These are phyloP conservation scores for Tor tambroides DNA, from an alignment of 2,113 vertebrate genomes.

Conservation along the genomic window DNA sequence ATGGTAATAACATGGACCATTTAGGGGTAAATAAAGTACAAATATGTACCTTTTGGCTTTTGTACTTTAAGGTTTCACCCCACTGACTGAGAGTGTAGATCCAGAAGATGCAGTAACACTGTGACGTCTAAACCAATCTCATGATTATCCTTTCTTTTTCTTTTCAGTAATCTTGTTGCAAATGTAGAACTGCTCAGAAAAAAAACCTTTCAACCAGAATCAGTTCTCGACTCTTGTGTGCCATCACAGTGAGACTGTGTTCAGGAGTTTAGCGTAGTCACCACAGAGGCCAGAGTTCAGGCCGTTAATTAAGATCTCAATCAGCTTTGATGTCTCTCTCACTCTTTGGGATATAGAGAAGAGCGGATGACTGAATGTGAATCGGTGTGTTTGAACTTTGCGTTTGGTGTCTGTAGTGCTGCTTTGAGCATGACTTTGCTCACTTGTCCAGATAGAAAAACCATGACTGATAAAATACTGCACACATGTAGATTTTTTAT, in stretches of 20 bases:
- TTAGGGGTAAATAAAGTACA: not conserved
- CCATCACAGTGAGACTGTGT: constrained; percentile 23
- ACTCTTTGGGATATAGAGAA: constrained; percentile 16
- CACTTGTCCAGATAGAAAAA: not conserved
- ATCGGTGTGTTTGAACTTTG: constrained; percentile 10
- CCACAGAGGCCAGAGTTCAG: constrained; percentile 26
- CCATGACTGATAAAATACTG: not conserved
- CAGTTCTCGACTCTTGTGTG: not conserved
- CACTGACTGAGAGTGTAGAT: not conserved
- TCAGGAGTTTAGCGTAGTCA: constrained; percentile 2
- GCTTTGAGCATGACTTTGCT: not conserved
- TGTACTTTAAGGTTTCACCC: not conserved
- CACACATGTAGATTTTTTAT: not conserved
- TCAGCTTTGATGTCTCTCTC: constrained; percentile 23
- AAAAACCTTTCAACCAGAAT: too few species aligned
- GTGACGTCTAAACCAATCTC: not conserved
- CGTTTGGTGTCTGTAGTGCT: not conserved
- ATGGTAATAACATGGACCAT: not conserved
- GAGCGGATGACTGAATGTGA: not conserved
- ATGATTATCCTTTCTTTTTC: not conserved
- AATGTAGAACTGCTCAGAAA: too few species aligned
- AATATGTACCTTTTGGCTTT: not conserved
- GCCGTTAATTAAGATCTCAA: constrained; percentile 22
- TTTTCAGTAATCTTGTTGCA: not conserved
- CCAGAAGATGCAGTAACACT: not conserved